phyloP scores from a whole-genome alignment of 2,888 invertebrate species.

The Acronicta leporina region DNA sequence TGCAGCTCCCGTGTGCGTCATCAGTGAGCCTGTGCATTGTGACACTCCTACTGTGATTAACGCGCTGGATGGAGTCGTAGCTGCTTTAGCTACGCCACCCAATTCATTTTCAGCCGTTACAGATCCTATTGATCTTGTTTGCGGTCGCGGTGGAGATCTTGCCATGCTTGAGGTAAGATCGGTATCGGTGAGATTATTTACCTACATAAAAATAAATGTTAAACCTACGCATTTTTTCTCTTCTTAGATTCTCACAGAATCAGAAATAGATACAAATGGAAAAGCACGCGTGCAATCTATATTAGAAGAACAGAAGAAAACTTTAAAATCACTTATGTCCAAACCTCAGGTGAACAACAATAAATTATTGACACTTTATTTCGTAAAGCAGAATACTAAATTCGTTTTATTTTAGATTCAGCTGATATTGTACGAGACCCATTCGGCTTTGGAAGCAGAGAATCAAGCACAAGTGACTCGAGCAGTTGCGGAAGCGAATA shows the following conservation, averaged over 20 bases:
- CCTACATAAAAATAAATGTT: not conserved
- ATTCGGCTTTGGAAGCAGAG: slow-evolving; percentile 93
- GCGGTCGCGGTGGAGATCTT: slow-evolving; percentile 93
- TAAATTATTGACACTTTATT: not conserved
- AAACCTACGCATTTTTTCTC: slow-evolving; percentile 1
- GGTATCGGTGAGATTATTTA: not conserved
- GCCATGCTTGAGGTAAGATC: slow-evolving; percentile 91
- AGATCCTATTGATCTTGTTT: slow-evolving; percentile 95
- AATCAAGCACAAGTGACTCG: slow-evolving; percentile 92
- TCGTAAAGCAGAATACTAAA: not conserved
- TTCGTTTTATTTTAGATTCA: slow-evolving; percentile 89
- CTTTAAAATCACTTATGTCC: slow-evolving; percentile 92
- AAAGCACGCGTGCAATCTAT: slow-evolving; percentile 90
- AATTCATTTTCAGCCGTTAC: slow-evolving; percentile 94
- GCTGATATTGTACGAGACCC: slow-evolving; percentile 94
- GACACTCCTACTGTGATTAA: slow-evolving; percentile 80
- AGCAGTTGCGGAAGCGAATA: slow-evolving; percentile 92
- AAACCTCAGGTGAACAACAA: slow-evolving; percentile 90
- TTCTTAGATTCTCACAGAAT: slow-evolving; percentile 90
- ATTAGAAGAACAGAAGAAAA: slow-evolving; percentile 93
- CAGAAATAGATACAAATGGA: slow-evolving; percentile 90
- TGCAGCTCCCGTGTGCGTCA: slow-evolving; percentile 77
- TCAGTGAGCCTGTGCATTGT: slow-evolving; percentile 88
- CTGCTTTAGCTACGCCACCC: slow-evolving; percentile 92
- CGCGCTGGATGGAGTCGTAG: slow-evolving; percentile 84